These are phyloP conservation scores for Hedychridium roseum DNA, from an alignment of 2,888 invertebrate genomes.

Conservation along the genomic window DNA sequence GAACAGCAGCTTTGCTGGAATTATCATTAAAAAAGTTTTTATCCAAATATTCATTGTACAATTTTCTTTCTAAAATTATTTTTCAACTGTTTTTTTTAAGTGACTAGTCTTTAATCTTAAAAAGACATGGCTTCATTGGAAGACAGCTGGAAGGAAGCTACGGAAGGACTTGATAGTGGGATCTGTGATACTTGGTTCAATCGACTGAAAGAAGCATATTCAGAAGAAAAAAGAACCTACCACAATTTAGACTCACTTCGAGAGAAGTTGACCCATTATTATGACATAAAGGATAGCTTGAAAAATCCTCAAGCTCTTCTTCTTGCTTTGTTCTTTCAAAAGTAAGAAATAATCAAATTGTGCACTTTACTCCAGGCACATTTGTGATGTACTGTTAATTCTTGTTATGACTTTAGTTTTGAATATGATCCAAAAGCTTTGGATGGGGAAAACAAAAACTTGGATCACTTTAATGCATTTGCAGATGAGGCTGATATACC, in stretches of 20 bases:
- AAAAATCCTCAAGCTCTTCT: conserved; percentile 64
- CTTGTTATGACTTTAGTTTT: conserved; percentile 66
- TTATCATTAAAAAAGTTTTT: background rate
- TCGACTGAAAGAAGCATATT: conserved; percentile 59
- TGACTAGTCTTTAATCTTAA: conserved; percentile 2
- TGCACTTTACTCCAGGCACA: too few relatives aligned
- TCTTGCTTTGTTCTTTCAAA: conserved; percentile 68
- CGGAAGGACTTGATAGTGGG: conserved; percentile 50
- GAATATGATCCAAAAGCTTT: conserved; percentile 68
- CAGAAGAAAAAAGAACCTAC: conserved; percentile 64
- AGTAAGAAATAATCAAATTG: conserved; percentile 60
- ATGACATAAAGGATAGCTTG: conserved; percentile 62
- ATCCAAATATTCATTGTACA: conserved; percentile 1
- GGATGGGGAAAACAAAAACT: conserved; percentile 68
- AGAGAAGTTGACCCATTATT: conserved; percentile 64
- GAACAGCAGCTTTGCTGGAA: too few relatives aligned
- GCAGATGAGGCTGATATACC: conserved; percentile 65
- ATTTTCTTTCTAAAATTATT: too few relatives aligned
- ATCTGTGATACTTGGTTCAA: conserved; percentile 61
- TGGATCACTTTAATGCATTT: conserved; percentile 66
- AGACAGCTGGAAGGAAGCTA: conserved; percentile 60
- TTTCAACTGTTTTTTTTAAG: background rate
- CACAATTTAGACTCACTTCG: conserved; percentile 65
- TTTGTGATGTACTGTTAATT: background rate
- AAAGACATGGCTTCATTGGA: conserved; percentile 54